Base-by-base conservation (phyloP, 2,797 vertebrate species). In the Ataeniobius toweri region DNA sequence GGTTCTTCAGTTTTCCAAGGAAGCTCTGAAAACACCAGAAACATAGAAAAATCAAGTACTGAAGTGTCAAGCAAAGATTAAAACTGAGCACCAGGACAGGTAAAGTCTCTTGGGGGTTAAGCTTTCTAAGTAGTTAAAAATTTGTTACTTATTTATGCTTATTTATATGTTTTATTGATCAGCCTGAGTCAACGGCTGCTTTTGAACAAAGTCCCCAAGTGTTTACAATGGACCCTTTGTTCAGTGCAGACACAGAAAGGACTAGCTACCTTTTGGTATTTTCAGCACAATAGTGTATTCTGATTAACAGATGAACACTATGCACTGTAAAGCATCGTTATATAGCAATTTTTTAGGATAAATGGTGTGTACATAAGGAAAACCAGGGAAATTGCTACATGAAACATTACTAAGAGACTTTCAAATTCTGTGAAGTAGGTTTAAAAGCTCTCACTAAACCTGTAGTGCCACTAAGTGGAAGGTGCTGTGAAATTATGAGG, bases 1-100 rank as follows among this genome's bases (percentile, higher is more conserved):
- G 79, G 73, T 87, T 94, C 83, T 95, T 96, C 24, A 88, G 78
- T 90, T 95, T 95, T 80, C 88, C 94, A 86, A 95, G 94, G 78
- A 95, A 94, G 86, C 89, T 95, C 95, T 96, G 91, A 80, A 90
- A 90, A 84, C 6, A 90, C 9, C 22, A 84, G 67, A 88, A 80
- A 78, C 8, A 22, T 53, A 74, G 31, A 74, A 0, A 39, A 36
- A 20, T 6, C 56, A 0, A 79, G 10, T 41, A 51, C 36, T 67
- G 3, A 61, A 55, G 61, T 24, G 20, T 70, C 72, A 39, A 26
- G 28, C 2, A 3, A 71, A 4, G 36, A 20, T 76, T 53, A 8
- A 36, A 24, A 28, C 48, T 70, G 56, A 50, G 48, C n/a, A 0
- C 28, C 69, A 9, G 26, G 18, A 18, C 28, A 14, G 18, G 8